Evolutionary conservation across 2,888 invertebrate genomes (phyloP).

Genomic region (Andrena minutula): DNA sequence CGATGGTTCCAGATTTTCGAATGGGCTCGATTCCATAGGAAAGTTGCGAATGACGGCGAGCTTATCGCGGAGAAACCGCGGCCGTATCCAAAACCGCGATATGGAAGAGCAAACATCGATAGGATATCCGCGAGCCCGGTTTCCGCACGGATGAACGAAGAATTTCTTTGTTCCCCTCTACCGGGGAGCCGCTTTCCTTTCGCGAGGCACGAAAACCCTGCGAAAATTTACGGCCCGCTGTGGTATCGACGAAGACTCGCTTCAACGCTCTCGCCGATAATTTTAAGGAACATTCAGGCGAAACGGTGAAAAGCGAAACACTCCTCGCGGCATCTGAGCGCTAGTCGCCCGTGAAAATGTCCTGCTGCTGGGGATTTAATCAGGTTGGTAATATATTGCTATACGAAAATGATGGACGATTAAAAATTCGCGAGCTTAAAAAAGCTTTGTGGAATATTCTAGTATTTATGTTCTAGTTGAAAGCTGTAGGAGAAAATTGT

Average conservation of each 20-base stretch:
- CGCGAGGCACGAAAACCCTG: conserved; percentile 25
- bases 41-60: background rate
- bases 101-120: conserved; percentile 61
- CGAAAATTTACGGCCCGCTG: conserved; percentile 38
- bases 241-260: conserved; percentile 20
- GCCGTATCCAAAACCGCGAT: conserved; percentile 55
- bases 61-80: conserved; percentile 19
- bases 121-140: conserved; percentile 62
- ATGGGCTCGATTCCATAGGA: background rate
- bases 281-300: conserved; percentile 12
- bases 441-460: too few species aligned
- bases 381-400: too few species aligned
- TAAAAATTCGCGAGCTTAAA: too few species aligned
- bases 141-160: conserved; percentile 65
- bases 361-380: too few species aligned
- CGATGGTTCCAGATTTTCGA: background rate
- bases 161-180: conserved; percentile 56
- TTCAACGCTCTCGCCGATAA: conserved; percentile 42
- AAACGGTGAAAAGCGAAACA: conserved; percentile 8
- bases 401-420: too few species aligned
- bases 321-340: background rate
- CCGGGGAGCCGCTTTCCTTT: conserved; percentile 48
- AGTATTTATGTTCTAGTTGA: too few species aligned
- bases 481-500: too few species aligned
- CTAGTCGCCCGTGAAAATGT: too few species aligned